phyloP scores from a whole-genome alignment of 2,113 vertebrate species.

The Hippolais icterina region DNA sequence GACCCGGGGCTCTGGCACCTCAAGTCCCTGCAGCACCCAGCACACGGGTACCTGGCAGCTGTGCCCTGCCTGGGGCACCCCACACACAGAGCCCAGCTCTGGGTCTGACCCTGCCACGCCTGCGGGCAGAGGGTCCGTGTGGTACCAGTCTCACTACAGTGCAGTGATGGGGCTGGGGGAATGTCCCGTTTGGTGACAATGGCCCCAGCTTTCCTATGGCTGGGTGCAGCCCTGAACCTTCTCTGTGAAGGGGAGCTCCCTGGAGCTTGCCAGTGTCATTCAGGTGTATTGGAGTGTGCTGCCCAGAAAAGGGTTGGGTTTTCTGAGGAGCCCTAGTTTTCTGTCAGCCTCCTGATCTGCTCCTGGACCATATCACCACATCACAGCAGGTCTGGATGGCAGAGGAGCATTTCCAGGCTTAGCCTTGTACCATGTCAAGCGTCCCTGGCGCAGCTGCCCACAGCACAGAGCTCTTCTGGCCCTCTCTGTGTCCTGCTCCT shows the following conservation, averaged over 20 bases:
- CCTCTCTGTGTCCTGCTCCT: background rate
- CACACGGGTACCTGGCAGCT: background rate
- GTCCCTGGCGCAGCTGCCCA: rapidly evolving
- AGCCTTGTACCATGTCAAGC: background rate
- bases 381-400: background rate
- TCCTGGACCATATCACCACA: background rate
- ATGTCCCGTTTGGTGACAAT: rapidly evolving
- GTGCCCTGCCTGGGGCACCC: background rate
- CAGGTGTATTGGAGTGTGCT: rapidly evolving
- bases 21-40: background rate
- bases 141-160: rapidly evolving
- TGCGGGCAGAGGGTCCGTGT: background rate
- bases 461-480: background rate
- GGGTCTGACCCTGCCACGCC: background rate
- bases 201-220: rapidly evolving
- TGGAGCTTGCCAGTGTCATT: rapidly evolving
- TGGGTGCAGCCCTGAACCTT: background rate
- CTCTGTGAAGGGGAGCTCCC: background rate
- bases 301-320: background rate
- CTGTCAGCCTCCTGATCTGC: background rate
- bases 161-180: rapidly evolving
- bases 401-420: background rate
- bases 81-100: rapidly evolving
- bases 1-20: background rate
- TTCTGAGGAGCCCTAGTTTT: background rate